Evolutionary conservation across 2,797 vertebrate genomes (phyloP), one percentile per base, ranked within the genome.

Genomic region (Neosalanx taihuensis): DNA sequence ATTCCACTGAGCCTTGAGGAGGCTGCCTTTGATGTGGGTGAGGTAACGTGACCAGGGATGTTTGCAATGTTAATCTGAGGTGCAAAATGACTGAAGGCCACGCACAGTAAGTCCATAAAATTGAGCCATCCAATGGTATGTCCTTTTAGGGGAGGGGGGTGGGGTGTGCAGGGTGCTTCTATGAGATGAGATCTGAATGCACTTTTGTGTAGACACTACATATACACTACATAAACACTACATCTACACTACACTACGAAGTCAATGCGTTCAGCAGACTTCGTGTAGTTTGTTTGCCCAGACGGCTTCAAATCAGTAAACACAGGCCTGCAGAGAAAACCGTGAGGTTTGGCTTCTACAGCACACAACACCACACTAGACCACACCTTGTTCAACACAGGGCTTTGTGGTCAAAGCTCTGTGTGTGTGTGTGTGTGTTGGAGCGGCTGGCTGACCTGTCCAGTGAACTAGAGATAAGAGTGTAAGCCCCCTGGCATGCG

Each of bases 21-120:
- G 78, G 84, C 79, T 71, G 79, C 82, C 89, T 93, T 93, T 93
- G 91, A 92, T 92, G 91, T 92, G 85, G 83, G 90, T 90, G 90
- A 92, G 87, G 89, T 92, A 90, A 91, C 90, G 87, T 88, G 88
- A 86, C 88, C 84, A 81, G 86, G 87, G 85, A 87, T 89, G 89
- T 90, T 91, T 89, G 91, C 89, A 89, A 90, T 85, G 88, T 85
- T 91, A 91, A 92, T 91, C 86, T 89, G 79, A 85, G 77, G 53
- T 69, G 76, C 41, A 81, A 86, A 84, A 86, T 86, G 75, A 83
- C 81, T 78, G 77, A 53, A 79, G 82, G 76, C 84, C 73, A 68
- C 65, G 73, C 64, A n/a, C 76, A 75, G 49, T 71, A 51, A 65
- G 71, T 73, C 71, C 35, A 77, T 74, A 82, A 85, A 82, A 75